Conservation (phyloP, 1,140 invertebrate species). For the Pachypsylla venusta region DNA sequence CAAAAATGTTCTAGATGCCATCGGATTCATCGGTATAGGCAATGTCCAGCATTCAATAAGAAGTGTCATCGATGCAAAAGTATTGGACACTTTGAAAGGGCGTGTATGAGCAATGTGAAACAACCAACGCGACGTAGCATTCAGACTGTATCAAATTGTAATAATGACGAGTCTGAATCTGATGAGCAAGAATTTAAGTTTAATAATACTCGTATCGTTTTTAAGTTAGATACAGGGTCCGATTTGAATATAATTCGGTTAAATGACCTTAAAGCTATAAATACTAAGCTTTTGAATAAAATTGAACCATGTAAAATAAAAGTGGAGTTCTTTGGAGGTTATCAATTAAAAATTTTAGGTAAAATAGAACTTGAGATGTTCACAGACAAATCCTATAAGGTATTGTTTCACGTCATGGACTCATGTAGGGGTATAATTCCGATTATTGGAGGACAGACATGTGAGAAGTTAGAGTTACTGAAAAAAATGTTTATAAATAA, state of each 20-base stretch:
- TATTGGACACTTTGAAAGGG: constrained; percentile 18
- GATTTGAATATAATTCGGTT: constrained; percentile 17
- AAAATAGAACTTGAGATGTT: background rate
- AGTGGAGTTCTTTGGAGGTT: constrained; percentile 10
- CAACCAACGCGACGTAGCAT: background rate
- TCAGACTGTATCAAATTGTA: background rate
- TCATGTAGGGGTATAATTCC: background rate
- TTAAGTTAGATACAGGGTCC: constrained; percentile 14
- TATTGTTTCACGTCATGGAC: constrained; percentile 6
- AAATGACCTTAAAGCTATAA: constrained; percentile 10
- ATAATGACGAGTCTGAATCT: constrained; percentile 11
- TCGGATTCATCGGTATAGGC: constrained; percentile 12
- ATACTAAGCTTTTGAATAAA: background rate
- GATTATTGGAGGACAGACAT: constrained; percentile 13
- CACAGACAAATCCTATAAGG: constrained; percentile 5
- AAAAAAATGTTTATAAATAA: background rate
- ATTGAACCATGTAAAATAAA: constrained; percentile 14
- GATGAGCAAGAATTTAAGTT: constrained; percentile 7
- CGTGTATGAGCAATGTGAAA: constrained; percentile 16
- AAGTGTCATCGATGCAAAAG: constrained; percentile 18
- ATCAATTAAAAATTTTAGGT: constrained; percentile 10
- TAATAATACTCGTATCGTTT: constrained; percentile 9
- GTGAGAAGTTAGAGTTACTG: constrained; percentile 13
- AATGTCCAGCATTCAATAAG: constrained; percentile 20
- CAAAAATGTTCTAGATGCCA: background rate